phyloP scores from a whole-genome alignment of 2,888 invertebrate genomes.

The Xanthorhoe designata region DNA sequence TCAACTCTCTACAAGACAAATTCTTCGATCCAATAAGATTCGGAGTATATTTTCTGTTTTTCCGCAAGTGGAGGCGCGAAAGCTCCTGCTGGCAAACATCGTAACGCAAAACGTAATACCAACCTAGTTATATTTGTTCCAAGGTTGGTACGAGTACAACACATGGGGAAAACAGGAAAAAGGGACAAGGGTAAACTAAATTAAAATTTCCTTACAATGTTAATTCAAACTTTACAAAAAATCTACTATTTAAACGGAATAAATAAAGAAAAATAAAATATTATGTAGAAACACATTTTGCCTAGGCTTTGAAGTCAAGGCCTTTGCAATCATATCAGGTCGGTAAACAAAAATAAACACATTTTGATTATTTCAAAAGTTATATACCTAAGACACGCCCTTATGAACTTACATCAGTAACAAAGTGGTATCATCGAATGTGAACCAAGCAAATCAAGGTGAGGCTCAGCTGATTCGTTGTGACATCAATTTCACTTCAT shows the following conservation, averaged over 20 bases:
- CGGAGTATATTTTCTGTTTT: constrained; percentile 3
- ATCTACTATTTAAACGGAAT: no score
- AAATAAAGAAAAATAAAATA: no score
- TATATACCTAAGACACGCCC: not conserved
- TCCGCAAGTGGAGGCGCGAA: constrained; percentile 6
- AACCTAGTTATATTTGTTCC: constrained; percentile 13
- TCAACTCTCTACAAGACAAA: not conserved
- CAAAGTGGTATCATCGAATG: constrained; percentile 9
- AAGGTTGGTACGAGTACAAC: constrained; percentile 14
- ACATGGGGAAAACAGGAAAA: constrained; percentile 24
- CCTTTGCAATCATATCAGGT: no score
- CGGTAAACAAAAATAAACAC: no score
- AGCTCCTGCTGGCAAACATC: constrained; percentile 15
- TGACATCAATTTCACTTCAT: constrained; percentile 3
- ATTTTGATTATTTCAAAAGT: no score
- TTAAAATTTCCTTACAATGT: constrained; percentile 6
- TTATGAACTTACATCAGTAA: not conserved
- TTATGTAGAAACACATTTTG: no score
- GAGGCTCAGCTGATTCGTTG: not conserved
- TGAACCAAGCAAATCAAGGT: not conserved
- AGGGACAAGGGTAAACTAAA: constrained; percentile 11
- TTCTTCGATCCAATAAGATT: not conserved
- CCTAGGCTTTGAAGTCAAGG: no score
- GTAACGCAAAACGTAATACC: constrained; percentile 2
- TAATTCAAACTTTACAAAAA: not conserved